Evolutionary conservation across 2,888 invertebrate species (phyloP).

Genomic region (Drosophila nr. perissopoda): DNA sequence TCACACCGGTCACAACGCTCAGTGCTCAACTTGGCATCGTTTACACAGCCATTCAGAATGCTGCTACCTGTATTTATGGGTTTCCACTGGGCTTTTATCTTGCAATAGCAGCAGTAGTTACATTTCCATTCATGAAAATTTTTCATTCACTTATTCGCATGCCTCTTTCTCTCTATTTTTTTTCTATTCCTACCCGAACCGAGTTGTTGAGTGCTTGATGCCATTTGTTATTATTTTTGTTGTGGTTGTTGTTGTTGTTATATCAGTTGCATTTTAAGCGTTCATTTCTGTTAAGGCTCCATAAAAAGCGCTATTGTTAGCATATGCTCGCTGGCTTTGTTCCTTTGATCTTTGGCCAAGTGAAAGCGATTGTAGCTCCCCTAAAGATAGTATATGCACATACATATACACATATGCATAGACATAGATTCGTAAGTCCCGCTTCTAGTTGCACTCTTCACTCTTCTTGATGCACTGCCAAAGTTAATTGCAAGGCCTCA

Average conservation of each 20-base stretch:
- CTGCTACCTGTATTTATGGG: constrained; percentile 77
- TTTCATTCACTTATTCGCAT: constrained; percentile 74
- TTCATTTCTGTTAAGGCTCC: constrained; percentile 37
- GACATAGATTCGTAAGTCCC: constrained; percentile 17
- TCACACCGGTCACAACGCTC: constrained; percentile 5
- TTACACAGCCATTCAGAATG: constrained; percentile 67
- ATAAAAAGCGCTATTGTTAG: constrained; percentile 64
- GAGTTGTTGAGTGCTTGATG: constrained; percentile 54
- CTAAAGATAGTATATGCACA: constrained; percentile 20
- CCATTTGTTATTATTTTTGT: constrained; percentile 69
- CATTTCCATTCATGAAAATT: constrained; percentile 78
- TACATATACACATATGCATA: too few relatives aligned
- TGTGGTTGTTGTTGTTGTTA: constrained; percentile 14
- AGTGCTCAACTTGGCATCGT: constrained; percentile 63
- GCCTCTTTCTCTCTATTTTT: constrained; percentile 5
- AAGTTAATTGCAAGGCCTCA: constrained; percentile 73
- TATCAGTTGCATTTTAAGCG: constrained; percentile 66
- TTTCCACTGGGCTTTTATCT: constrained; percentile 72
- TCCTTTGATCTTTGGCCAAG: constrained; percentile 76
- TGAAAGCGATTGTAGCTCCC: constrained; percentile 72
- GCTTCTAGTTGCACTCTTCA: constrained; percentile 24
- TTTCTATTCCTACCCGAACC: constrained; percentile 14
- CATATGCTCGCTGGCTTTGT: constrained; percentile 65
- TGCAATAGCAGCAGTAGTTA: constrained; percentile 61
- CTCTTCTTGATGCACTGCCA: constrained; percentile 50